Evolutionary conservation across 2,888 invertebrate genomes (phyloP).

Genomic region (Dendrolimus houi): DNA sequence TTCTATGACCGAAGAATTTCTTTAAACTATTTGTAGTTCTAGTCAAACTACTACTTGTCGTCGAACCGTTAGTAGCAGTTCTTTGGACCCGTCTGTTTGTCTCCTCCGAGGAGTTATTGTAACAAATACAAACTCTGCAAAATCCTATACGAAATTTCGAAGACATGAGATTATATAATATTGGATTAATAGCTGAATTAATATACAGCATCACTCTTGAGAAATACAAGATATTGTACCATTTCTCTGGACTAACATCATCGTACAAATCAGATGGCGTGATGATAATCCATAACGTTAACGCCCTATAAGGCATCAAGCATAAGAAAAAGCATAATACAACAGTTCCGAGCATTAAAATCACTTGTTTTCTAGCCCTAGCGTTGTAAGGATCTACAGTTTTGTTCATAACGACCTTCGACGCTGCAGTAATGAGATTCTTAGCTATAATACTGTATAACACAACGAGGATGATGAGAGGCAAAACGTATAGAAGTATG

Average conservation of each 20-base stretch:
- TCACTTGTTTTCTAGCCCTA: constrained; percentile 87
- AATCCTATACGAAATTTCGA: constrained; percentile 92
- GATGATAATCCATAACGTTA: constrained; percentile 89
- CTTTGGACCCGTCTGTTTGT: constrained; percentile 58
- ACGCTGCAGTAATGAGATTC: constrained; percentile 84
- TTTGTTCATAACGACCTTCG: constrained; percentile 82
- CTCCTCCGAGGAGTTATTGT: constrained; percentile 52
- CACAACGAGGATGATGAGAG: constrained; percentile 85
- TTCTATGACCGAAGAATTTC: constrained; percentile 64
- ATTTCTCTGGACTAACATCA: constrained; percentile 84
- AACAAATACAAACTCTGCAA: constrained; percentile 79
- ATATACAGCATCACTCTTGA: constrained; percentile 91
- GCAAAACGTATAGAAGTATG: constrained; percentile 87
- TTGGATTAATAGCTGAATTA: constrained; percentile 93
- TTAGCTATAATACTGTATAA: constrained; percentile 90
- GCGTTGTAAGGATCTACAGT: constrained; percentile 82
- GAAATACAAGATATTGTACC: constrained; percentile 89
- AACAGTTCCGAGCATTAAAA: constrained; percentile 90
- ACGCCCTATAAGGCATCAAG: constrained; percentile 88
- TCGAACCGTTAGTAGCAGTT: constrained; percentile 78
- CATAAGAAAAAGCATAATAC: constrained; percentile 93
- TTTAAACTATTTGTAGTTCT: constrained; percentile 76
- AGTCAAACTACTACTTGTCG: constrained; percentile 77
- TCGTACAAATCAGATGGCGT: constrained; percentile 82
- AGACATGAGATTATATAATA: constrained; percentile 94